These are phyloP conservation scores for Malacosoma neustria DNA, from an alignment of 2,888 invertebrate species.

Conservation along the genomic window DNA sequence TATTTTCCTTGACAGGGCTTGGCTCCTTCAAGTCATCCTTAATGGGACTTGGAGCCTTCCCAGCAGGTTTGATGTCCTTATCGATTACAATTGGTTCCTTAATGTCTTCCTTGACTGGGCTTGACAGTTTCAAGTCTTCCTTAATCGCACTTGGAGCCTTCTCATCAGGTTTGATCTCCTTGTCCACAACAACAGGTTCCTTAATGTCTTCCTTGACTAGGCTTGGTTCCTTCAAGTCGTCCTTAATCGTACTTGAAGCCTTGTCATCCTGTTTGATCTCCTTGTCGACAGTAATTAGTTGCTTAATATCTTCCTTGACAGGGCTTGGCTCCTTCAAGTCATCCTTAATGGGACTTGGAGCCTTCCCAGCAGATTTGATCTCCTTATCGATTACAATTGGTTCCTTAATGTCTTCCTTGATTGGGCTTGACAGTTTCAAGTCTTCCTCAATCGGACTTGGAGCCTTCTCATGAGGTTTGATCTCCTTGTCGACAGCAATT, in stretches of 20 bases:
- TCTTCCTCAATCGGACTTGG: slow-evolving; percentile 3
- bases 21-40: not conserved
- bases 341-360: slow-evolving; percentile 1
- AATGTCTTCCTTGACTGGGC: not conserved
- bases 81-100: not conserved
- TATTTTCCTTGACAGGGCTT: not conserved
- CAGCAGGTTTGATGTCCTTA: not conserved
- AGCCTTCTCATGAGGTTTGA: too few species aligned
- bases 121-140: not conserved
- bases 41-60: not conserved
- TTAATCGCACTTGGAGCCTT: not conserved
- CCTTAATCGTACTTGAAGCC: not conserved
- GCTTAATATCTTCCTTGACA: slow-evolving; percentile 1
- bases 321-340: slow-evolving; percentile 7
- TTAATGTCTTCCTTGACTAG: not conserved
- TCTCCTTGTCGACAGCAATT: not conserved
- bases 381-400: not conserved
- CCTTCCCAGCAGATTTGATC: slow-evolving; percentile 1
- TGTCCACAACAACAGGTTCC: not conserved
- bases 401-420: slow-evolving; percentile 2
- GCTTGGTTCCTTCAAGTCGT: slow-evolving; percentile 5
- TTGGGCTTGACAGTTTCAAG: slow-evolving; percentile 2
- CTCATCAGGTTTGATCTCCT: not conserved
- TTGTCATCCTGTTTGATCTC: not conserved
- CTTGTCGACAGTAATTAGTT: slow-evolving; percentile 4